Evolutionary conservation across 2,888 invertebrate species (phyloP).

Genomic region (Crocallis elinguaria): DNA sequence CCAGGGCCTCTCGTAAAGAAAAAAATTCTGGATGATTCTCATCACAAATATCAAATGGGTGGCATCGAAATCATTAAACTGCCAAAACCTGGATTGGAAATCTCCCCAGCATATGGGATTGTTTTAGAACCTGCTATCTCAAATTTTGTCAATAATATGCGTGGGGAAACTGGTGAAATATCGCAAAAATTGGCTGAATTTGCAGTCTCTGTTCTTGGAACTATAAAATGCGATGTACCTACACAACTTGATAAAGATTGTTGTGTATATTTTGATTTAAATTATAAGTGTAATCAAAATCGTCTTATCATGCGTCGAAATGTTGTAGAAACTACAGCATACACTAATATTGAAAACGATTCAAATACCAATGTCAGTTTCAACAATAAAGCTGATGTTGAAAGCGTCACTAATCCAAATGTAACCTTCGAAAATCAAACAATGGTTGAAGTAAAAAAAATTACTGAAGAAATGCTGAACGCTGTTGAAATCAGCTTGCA

Average conservation of each 20-base stretch:
- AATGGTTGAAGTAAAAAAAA: slow-evolving; percentile 58
- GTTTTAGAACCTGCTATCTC: slow-evolving; percentile 70
- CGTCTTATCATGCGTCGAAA: slow-evolving; percentile 80
- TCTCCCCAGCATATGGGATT: slow-evolving; percentile 76
- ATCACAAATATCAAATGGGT: slow-evolving; percentile 73
- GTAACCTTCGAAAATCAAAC: slow-evolving; percentile 4
- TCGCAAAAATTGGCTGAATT: slow-evolving; percentile 82
- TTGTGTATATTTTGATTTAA: slow-evolving; percentile 82
- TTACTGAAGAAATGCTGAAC: slow-evolving; percentile 83
- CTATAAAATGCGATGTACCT: slow-evolving; percentile 45
- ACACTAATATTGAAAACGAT: neutral
- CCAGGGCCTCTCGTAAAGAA: slow-evolving; percentile 85
- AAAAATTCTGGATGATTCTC: slow-evolving; percentile 68
- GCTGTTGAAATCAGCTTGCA: slow-evolving; percentile 86
- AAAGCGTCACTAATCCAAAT: neutral
- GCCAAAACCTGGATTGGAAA: slow-evolving; percentile 78
- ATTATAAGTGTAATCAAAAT: slow-evolving; percentile 84
- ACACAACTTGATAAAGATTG: slow-evolving; percentile 49
- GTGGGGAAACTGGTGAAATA: slow-evolving; percentile 67
- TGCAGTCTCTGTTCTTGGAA: slow-evolving; percentile 80
- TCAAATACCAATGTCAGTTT: neutral
- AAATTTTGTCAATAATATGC: slow-evolving; percentile 68
- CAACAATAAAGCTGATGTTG: too few species aligned
- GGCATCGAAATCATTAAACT: slow-evolving; percentile 72
- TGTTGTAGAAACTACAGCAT: slow-evolving; percentile 14